Evolutionary conservation across 2,113 vertebrate species (phyloP).

Genomic region (Zootoca vivipara): DNA sequence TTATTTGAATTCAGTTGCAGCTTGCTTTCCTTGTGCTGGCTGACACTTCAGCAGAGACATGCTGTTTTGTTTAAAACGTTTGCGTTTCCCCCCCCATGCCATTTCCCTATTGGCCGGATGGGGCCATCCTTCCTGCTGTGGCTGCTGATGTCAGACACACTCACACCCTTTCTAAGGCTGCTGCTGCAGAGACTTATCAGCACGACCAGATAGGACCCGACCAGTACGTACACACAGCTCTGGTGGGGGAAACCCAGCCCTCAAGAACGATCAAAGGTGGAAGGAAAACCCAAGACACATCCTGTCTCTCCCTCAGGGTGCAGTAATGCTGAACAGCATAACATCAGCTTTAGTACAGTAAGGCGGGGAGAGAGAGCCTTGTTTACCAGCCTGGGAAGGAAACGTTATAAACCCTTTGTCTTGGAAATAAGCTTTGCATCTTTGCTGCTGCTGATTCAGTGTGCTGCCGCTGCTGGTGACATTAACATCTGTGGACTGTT

Average conservation of each 20-base stretch:
- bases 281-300: slow-evolving; percentile 16
- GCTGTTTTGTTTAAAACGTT: slow-evolving; percentile 70
- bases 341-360: slow-evolving; percentile 42
- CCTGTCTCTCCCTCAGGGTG: slow-evolving; percentile 37
- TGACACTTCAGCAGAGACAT: slow-evolving; percentile 42
- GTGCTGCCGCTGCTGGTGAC: slow-evolving; percentile 41
- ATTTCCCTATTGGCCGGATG: slow-evolving; percentile 71
- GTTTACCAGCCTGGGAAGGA: slow-evolving; percentile 61
- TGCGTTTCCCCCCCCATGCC: slow-evolving; percentile 48
- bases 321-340: slow-evolving; percentile 33
- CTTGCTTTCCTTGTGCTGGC: slow-evolving; percentile 1
- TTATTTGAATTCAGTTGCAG: background rate
- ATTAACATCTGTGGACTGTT: slow-evolving; percentile 31
- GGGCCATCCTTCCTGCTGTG: slow-evolving; percentile 69
- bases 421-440: slow-evolving; percentile 61
- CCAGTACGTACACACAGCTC: background rate
- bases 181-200: slow-evolving; percentile 39
- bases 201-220: slow-evolving; percentile 12
- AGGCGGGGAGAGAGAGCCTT: slow-evolving; percentile 57
- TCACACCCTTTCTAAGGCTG: slow-evolving; percentile 56
- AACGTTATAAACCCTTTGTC: slow-evolving; percentile 70
- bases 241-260: slow-evolving; percentile 45
- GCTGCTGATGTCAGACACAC: slow-evolving; percentile 77
- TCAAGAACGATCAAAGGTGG: slow-evolving; percentile 19
- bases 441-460: background rate